These are phyloP conservation scores for Pachyseris speciosa DNA, from an alignment of 64 coral and sea anemone species.

Conservation along the genomic window DNA sequence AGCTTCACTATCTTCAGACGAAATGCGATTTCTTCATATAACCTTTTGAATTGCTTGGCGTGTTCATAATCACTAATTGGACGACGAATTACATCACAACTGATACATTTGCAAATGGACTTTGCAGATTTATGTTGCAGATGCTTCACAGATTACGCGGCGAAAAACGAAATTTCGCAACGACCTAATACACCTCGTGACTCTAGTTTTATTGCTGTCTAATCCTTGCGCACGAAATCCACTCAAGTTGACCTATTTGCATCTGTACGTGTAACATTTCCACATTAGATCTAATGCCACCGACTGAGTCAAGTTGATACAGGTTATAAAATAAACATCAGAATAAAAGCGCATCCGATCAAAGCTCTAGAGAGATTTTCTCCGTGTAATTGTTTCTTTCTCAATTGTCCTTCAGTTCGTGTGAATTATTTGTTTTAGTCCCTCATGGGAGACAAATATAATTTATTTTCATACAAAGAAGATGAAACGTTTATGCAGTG, in stretches of 20 bases:
- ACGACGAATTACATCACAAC: too few relatives aligned
- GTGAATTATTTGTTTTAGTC: background rate
- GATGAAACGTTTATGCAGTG: background rate
- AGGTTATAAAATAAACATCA: background rate
- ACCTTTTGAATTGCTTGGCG: too few relatives aligned
- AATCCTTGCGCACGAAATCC: background rate
- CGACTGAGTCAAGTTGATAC: background rate
- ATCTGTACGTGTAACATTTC: background rate
- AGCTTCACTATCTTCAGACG: too few relatives aligned
- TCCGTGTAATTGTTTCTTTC: background rate
- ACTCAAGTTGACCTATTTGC: background rate
- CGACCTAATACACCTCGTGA: background rate
- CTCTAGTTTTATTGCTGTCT: background rate
- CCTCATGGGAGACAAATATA: background rate
- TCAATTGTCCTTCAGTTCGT: background rate
- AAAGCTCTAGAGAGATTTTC: background rate
- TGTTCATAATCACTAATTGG: too few relatives aligned
- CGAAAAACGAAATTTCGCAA: background rate
- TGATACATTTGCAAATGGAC: too few relatives aligned
- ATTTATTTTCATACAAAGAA: background rate
- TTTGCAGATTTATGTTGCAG: too few relatives aligned
- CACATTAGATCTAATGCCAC: too few relatives aligned
- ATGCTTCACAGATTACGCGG: background rate
- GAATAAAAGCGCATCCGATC: background rate
- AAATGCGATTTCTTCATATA: too few relatives aligned